A percentile compares a stretch with the other conserved stretches of the same genome.
phyloP scores from a whole-genome alignment of 1,140 invertebrate species.

The Oedothorax gibbosus region DNA sequence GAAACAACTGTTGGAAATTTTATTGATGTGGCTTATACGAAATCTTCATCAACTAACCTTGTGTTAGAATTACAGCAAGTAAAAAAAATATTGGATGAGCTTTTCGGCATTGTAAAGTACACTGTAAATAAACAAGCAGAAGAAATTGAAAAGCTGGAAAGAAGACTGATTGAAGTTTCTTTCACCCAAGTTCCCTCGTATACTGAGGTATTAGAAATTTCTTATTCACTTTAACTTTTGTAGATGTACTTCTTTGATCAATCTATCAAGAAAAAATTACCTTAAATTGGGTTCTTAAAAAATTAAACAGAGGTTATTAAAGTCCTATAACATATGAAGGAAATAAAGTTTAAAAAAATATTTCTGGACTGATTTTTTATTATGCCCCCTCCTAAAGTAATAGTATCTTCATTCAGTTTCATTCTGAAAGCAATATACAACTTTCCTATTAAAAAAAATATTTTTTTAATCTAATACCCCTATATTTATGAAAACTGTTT shows the following conservation, averaged over 20 bases:
- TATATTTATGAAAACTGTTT: too few species aligned
- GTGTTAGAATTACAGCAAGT: neutral
- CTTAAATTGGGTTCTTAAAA: too few species aligned
- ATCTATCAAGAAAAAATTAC: neutral
- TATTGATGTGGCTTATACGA: neutral
- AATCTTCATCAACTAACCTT: neutral
- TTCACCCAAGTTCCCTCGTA: neutral
- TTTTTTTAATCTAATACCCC: too few species aligned
- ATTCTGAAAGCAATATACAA: too few species aligned
- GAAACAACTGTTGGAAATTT: constrained; percentile 2
- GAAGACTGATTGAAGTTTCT: neutral
- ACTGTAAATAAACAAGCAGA: neutral
- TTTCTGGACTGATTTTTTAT: too few species aligned
- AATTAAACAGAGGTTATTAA: too few species aligned
- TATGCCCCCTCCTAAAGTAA: too few species aligned
- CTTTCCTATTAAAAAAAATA: too few species aligned
- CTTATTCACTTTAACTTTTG: neutral
- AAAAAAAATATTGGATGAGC: neutral
- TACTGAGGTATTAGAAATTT: neutral
- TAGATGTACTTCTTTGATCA: neutral
- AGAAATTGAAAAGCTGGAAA: constrained; percentile 1
- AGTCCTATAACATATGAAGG: too few species aligned
- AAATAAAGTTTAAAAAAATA: too few species aligned
- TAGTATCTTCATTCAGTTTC: too few species aligned
- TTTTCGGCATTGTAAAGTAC: neutral